Base-by-base conservation (phyloP, 2,888 invertebrate genomes). In the Melanargia galathea region DNA sequence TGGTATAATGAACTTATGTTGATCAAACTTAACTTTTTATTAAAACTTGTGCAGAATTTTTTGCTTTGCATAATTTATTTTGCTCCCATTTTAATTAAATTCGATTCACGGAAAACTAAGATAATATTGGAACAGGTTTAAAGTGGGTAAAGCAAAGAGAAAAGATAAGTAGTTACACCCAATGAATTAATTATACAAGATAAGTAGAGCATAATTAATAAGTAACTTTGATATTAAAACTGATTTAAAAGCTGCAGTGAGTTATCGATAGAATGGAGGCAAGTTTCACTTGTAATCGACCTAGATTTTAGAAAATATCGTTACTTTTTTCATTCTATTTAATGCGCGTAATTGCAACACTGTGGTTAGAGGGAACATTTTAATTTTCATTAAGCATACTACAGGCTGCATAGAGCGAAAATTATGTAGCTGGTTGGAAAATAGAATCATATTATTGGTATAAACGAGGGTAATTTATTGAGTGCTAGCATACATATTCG, bases 261-360 rank as follows among this genome's bases (percentile, higher is more conserved):
- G 26, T 30, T 51, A 33, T 51, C 51, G 30, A 51, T 16, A 33
- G 6, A 51, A 16, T 10, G 48, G 24, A 48, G 26, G 51, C 30
- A 18, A 48, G 52, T 33, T 6, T 18, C 52, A 35, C 35, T 52
- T 52, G 20, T 35, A 35, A 52, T 52, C 52, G 35, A 52, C 52
- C 52, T 52, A 52, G 20, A 33, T 52, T 52, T 52, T 35, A 52
- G 35, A 51, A 52, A 52, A 20, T 52, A 22, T 52, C 6, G 35
- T 35, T 35, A 2, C 1, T 35, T 52, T 33, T 33, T 35, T 33
- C 52, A 52, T 33, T 52, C 33, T 22, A 20, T 20, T 35, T 52
- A 52, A n/a, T 52, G 35, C 33, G 11, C 33, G 13, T 52, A 35
- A 52, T 52, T 52, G 52, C 52, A 52, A 35, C 52, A 52, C 11